Percentiles rank a stretch among this genome's conserved stretches.
phyloP scores from a whole-genome alignment of 2,888 invertebrate genomes.

The Dendrolimus houi region DNA sequence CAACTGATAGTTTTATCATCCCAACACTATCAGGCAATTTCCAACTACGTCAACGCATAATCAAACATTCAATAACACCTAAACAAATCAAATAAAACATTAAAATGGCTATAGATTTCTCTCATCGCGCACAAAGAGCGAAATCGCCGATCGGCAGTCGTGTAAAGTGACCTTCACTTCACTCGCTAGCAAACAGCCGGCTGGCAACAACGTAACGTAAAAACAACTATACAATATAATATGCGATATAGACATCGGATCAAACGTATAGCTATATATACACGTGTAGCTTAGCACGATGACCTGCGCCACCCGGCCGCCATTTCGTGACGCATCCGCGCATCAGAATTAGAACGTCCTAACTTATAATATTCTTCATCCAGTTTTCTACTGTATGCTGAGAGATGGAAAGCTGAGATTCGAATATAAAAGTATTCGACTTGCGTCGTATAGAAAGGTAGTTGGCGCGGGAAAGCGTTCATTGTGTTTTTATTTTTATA shows the following conservation, averaged over 20 bases:
- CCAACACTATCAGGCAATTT: neutral
- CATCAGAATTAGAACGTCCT: slow-evolving; percentile 29
- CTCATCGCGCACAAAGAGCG: slow-evolving; percentile 8
- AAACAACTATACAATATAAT: slow-evolving; percentile 35
- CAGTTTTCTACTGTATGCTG: slow-evolving; percentile 22
- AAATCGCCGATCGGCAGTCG: slow-evolving; percentile 23
- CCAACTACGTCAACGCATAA: neutral
- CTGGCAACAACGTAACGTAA: slow-evolving; percentile 61
- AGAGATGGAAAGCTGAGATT: slow-evolving; percentile 17
- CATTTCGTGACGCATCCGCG: slow-evolving; percentile 55
- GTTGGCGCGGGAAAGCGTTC: slow-evolving; percentile 57
- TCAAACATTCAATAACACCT: neutral
- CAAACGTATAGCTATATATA: slow-evolving; percentile 34
- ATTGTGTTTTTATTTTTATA: slow-evolving; percentile 62
- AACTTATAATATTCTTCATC: slow-evolving; percentile 17
- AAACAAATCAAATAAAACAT: neutral
- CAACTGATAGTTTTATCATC: too few relatives aligned
- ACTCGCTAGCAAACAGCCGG: slow-evolving; percentile 41
- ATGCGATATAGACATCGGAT: slow-evolving; percentile 35
- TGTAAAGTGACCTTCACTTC: slow-evolving; percentile 63
- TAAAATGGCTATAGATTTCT: neutral
- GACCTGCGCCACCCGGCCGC: slow-evolving; percentile 53
- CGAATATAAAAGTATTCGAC: slow-evolving; percentile 15
- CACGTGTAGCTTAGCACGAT: slow-evolving; percentile 53
- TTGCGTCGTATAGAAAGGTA: slow-evolving; percentile 23